A percentile compares a stretch with the other conserved stretches of the same genome.
These are phyloP conservation scores for Lophura swinhoii DNA, from an alignment of 2,797 vertebrate genomes.

Conservation along the genomic window DNA sequence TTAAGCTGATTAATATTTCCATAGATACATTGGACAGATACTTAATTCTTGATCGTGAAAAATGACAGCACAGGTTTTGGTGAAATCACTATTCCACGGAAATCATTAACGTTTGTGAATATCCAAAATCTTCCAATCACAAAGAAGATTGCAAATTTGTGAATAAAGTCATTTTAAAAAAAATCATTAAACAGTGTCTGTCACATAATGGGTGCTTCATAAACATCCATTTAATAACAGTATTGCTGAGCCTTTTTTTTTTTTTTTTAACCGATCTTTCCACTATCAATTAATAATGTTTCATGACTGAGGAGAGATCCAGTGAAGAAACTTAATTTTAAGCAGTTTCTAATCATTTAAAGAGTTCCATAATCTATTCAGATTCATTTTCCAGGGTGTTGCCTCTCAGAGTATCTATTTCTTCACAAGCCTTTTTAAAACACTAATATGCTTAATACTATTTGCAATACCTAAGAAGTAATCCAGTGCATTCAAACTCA, in stretches of 20 bases:
- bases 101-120: neutral
- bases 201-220: neutral
- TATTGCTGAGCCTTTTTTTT: neutral
- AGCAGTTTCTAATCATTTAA: conserved; percentile 38
- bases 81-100: neutral
- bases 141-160: neutral
- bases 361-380: conserved; percentile 48
- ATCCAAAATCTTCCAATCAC: neutral
- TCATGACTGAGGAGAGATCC: conserved; percentile 24
- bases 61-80: neutral
- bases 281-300: neutral
- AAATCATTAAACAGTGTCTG: neutral
- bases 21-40: neutral
- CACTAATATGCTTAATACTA: conserved; percentile 80
- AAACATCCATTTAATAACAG: conserved; percentile 4
- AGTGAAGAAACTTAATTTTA: conserved; percentile 21
- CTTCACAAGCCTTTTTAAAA: conserved; percentile 72
- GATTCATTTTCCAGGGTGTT: conserved; percentile 60
- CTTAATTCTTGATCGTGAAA: neutral
- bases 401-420: conserved; percentile 68
- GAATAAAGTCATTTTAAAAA: neutral
- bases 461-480: conserved; percentile 79
- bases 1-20: neutral
- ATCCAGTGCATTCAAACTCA: conserved; percentile 80
- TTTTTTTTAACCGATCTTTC: neutral